Evolutionary conservation across 2,888 invertebrate species (phyloP).

Genomic region (Drosophila suboccidentalis): DNA sequence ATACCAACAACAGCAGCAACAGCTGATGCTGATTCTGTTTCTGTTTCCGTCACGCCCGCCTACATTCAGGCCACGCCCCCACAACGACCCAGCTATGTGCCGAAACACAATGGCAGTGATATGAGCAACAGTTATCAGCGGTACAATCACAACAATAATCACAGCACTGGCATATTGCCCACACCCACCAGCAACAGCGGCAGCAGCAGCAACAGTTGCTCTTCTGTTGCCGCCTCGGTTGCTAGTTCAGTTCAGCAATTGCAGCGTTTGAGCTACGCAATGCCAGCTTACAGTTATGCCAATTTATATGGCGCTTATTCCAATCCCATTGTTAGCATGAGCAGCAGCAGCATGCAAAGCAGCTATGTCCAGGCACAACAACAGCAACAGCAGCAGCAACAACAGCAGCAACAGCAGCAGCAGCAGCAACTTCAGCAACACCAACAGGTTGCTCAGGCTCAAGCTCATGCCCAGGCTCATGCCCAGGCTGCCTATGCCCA

Average conservation of each 20-base stretch:
- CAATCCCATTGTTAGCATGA: slow-evolving; percentile 65
- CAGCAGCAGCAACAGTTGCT: slow-evolving; percentile 37
- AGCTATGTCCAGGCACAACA: slow-evolving; percentile 40
- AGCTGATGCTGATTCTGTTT: slow-evolving; percentile 42
- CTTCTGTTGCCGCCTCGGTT: slow-evolving; percentile 59
- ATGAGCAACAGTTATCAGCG: slow-evolving; percentile 39
- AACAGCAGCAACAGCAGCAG: slow-evolving; percentile 38
- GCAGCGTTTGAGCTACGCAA: slow-evolving; percentile 75
- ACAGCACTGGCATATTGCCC: slow-evolving; percentile 73
- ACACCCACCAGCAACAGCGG: slow-evolving; percentile 57
- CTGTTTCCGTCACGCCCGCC: slow-evolving; percentile 31
- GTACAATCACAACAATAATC: slow-evolving; percentile 60
- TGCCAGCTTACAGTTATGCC: slow-evolving; percentile 67
- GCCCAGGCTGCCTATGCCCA: slow-evolving; percentile 70
- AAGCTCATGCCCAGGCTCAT: slow-evolving; percentile 66
- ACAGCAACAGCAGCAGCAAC: slow-evolving; percentile 50
- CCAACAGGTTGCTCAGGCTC: slow-evolving; percentile 48
- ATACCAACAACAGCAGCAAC: slow-evolving; percentile 11
- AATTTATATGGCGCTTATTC: slow-evolving; percentile 60
- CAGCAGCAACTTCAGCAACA: slow-evolving; percentile 11
- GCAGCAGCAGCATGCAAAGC: slow-evolving; percentile 32
- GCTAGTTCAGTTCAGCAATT: slow-evolving; percentile 28
- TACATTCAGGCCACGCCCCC: slow-evolving; percentile 35
- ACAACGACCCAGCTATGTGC: slow-evolving; percentile 37
- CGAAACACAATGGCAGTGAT: slow-evolving; percentile 63